These are phyloP conservation scores for Eilema depressum DNA, from an alignment of 2,888 invertebrate species.

Conservation along the genomic window DNA sequence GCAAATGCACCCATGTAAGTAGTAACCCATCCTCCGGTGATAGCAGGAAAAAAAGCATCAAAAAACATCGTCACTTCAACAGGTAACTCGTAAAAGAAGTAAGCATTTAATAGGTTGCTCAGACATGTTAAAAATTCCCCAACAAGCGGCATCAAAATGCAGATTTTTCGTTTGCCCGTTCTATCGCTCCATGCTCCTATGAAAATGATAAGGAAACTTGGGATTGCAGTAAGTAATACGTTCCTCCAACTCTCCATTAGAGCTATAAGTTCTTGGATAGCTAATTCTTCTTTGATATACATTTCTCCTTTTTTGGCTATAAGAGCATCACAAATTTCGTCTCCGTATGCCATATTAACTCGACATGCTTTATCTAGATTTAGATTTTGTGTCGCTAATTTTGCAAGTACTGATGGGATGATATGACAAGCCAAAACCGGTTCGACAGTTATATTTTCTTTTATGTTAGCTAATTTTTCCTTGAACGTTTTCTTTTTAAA, in stretches of 20 bases:
- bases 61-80: slow-evolving; percentile 83
- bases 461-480: slow-evolving; percentile 80
- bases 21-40: slow-evolving; percentile 86
- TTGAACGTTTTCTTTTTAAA: slow-evolving; percentile 67
- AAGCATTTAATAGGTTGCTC: slow-evolving; percentile 83
- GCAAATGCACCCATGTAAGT: slow-evolving; percentile 87
- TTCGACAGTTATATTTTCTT: slow-evolving; percentile 89
- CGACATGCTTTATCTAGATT: slow-evolving; percentile 95
- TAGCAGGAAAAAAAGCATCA: slow-evolving; percentile 83
- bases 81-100: slow-evolving; percentile 84
- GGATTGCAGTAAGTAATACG: slow-evolving; percentile 83
- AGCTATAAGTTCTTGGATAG: slow-evolving; percentile 86
- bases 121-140: slow-evolving; percentile 83
- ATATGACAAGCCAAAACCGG: slow-evolving; percentile 89
- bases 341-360: slow-evolving; percentile 91
- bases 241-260: slow-evolving; percentile 86
- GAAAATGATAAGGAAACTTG: slow-evolving; percentile 85
- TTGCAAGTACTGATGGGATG: slow-evolving; percentile 88
- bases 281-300: slow-evolving; percentile 88
- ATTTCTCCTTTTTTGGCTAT: slow-evolving; percentile 90
- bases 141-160: slow-evolving; percentile 85
- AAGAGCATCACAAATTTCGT: slow-evolving; percentile 91
- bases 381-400: slow-evolving; percentile 93
- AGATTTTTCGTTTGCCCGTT: slow-evolving; percentile 85
- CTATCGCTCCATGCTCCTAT: slow-evolving; percentile 89